These are phyloP conservation scores for Pseudorhiza aurosa DNA, from an alignment of 30 jellyfish, hydroid and myxozoan genomes.

Conservation along the genomic window DNA sequence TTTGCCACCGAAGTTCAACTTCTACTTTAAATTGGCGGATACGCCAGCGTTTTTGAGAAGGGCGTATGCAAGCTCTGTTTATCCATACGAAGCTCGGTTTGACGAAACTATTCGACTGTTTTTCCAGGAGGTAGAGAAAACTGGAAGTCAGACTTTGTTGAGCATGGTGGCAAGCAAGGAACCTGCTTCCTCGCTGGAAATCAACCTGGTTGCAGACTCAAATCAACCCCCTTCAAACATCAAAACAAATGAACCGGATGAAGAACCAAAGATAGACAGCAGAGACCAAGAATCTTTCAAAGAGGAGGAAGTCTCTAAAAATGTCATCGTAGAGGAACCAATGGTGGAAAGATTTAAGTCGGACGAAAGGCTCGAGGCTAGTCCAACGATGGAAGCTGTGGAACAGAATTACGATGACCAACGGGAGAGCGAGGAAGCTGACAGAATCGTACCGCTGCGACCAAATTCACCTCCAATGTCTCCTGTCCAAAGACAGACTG, in stretches of 20 bases:
- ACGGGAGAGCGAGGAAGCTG: conserved; percentile 43
- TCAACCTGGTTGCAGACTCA: not conserved
- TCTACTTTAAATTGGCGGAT: too few species aligned
- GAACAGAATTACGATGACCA: not conserved
- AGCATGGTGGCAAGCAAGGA: conserved; percentile 1
- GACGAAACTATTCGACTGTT: not conserved
- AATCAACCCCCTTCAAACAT: not conserved
- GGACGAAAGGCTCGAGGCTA: not conserved
- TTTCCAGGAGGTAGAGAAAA: conserved; percentile 2
- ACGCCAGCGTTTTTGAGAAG: too few species aligned
- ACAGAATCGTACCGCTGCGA: conserved; percentile 38
- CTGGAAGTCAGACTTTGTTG: conserved; percentile 33
- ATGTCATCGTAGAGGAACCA: not conserved
- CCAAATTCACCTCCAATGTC: conserved; percentile 49
- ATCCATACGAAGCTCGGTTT: too few species aligned
- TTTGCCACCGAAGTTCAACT: too few species aligned
- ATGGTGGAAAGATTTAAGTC: not conserved
- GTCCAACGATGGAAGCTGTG: not conserved
- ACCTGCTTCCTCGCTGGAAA: not conserved
- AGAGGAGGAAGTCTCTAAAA: not conserved
- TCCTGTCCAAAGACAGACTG: not conserved
- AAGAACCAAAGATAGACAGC: not conserved
- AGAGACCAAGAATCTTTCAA: too few species aligned
- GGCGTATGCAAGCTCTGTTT: too few species aligned
- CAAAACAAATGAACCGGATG: conserved; percentile 12